phyloP scores from a whole-genome alignment of 2,113 vertebrate genomes.

The Glaucidium brasilianum region DNA sequence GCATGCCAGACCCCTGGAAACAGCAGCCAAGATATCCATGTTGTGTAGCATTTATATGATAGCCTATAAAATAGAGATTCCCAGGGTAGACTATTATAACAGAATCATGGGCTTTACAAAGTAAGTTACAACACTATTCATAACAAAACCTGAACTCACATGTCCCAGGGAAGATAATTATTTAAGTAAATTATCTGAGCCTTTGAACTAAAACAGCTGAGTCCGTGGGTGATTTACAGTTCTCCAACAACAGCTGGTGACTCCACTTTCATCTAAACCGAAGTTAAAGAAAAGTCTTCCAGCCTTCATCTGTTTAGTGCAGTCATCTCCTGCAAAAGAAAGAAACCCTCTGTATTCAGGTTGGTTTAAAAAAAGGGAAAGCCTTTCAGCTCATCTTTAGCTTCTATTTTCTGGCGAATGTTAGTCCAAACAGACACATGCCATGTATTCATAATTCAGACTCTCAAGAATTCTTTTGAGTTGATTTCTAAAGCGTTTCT shows the following conservation, averaged over 20 bases:
- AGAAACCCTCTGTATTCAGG: neutral
- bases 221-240: neutral
- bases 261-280: neutral
- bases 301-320: neutral
- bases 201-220: neutral
- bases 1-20: neutral
- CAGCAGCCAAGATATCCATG: neutral
- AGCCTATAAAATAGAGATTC: neutral
- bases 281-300: neutral
- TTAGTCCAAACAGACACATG: neutral
- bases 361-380: neutral
- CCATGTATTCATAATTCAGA: neutral
- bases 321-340: neutral
- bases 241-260: neutral
- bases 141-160: neutral
- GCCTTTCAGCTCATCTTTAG: neutral
- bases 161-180: neutral
- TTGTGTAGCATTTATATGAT: neutral
- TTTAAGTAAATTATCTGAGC: neutral
- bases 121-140: neutral
- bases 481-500: neutral
- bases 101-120: neutral
- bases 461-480: neutral
- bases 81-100: neutral
- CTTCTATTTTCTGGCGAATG: neutral